Evolutionary conservation across 2,113 vertebrate species (phyloP).

Genomic region (Miniopterus natalensis): DNA sequence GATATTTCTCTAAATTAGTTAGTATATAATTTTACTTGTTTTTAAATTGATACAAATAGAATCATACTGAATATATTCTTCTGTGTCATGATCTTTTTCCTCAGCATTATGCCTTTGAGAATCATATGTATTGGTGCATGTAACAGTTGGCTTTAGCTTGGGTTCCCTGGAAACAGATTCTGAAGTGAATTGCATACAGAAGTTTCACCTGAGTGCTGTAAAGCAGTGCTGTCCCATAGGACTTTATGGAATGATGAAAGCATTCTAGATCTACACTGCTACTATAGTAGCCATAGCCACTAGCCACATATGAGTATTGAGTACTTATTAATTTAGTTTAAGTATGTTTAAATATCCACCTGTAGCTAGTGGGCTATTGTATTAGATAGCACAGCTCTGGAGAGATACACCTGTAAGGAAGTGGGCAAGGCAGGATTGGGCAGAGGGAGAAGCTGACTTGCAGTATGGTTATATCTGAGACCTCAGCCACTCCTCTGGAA

Average conservation of each 20-base stretch:
- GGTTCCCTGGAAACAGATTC: not conserved
- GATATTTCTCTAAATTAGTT: not conserved
- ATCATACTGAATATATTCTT: not conserved
- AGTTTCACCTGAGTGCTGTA: not conserved
- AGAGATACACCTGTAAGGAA: not conserved
- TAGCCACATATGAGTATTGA: not conserved
- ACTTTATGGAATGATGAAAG: not conserved
- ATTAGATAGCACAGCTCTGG: not conserved
- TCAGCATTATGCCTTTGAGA: not conserved
- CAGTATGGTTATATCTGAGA: not conserved
- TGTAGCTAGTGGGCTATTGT: not conserved
- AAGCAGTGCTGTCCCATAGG: not conserved
- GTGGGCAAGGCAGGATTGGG: not conserved
- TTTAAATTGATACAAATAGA: not conserved
- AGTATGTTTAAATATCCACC: not conserved
- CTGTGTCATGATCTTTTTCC: not conserved
- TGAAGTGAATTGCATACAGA: not conserved
- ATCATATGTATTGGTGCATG: not conserved
- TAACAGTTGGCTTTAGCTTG: not conserved
- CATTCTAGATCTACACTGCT: not conserved
- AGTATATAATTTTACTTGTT: not conserved
- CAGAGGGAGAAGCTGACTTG: not conserved
- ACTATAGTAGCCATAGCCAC: too few species aligned
- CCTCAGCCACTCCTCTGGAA: not conserved
- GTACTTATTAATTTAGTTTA: not conserved